Evolutionary conservation across 53 echinoderm and acorn worm species (phyloP), one percentile per base, ranked within the genome.

Genomic region (Echinarachnius parma): DNA sequence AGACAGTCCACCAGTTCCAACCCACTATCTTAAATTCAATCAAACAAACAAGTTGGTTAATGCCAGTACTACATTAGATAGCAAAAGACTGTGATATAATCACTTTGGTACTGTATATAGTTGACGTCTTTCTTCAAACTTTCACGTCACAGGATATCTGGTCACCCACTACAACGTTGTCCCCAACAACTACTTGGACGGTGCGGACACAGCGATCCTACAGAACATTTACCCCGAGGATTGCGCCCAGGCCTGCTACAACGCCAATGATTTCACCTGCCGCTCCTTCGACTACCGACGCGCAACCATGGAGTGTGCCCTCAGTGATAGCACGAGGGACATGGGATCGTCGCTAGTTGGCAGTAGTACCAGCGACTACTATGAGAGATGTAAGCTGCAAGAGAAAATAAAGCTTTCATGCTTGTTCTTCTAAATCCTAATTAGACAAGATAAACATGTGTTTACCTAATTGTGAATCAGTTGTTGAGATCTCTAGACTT

Each of bases 261-360:
- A 44, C 47, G 78, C 79, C 19, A 80, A 81, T 23, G 50, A 74
- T 80, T 68, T 85, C 75, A 56, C 26, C 72, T 93, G 93, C 44
- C 37, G 54, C 19, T 93, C 93, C 4, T 93, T 93, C 45, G 93
- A 93, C 58, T 90, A 90, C 62, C 70, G 80, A 30, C 61, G 76
- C 1, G 49, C 37, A 16, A 75, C 75, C 56, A 49, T 82, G 76
- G 68, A 79, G 49, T 90, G 91, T 44, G 45, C 76, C 28, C 77
- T 90, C 20, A 90, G 86, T 50, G 86, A 86, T 52, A 50, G 22
- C 20, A 58, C 79, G 0, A 28, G 42, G 66, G 64, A 66, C 68
- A 54, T 56, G 47, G 79, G 79, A 5, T 2, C 57, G 0, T 19
- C n/a, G 22, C 46, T 66, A 0, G 28, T 29, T 33, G 54, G 53